A percentile compares a stretch with the other conserved stretches of the same genome.
phyloP scores from a whole-genome alignment of 37 sponge, comb jelly and placozoan species.

The Cladorhizidae sp. region DNA sequence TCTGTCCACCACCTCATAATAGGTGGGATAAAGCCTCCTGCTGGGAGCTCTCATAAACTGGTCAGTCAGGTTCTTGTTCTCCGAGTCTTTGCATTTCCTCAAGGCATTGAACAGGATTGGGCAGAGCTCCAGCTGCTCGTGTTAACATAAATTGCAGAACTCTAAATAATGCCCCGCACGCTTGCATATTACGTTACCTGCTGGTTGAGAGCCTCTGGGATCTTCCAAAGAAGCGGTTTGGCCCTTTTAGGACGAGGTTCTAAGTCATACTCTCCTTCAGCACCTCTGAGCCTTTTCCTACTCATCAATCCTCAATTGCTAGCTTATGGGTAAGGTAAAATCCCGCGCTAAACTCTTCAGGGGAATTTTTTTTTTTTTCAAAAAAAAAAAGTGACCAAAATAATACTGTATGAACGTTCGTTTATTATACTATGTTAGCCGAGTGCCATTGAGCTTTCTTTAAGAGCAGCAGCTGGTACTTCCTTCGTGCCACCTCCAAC shows the following conservation, averaged over 20 bases:
- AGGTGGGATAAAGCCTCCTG: slow-evolving; percentile 39
- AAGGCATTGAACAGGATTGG: slow-evolving; percentile 40
- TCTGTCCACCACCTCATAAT: slow-evolving; percentile 49
- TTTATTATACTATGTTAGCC: too few species aligned
- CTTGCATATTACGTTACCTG: not conserved
- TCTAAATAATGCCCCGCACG: slow-evolving; percentile 20
- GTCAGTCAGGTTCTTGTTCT: slow-evolving; percentile 32
- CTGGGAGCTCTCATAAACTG: slow-evolving; percentile 51
- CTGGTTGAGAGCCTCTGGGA: slow-evolving; percentile 12
- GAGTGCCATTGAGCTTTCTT: too few species aligned
- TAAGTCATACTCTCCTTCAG: not conserved
- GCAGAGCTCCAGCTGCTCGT: slow-evolving; percentile 38
- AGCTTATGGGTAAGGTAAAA: too few species aligned
- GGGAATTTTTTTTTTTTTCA: too few species aligned
- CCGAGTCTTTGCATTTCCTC: slow-evolving; percentile 42
- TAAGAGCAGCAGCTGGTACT: slow-evolving; percentile 15
- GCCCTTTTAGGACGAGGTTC: not conserved
- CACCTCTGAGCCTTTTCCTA: slow-evolving; percentile 26
- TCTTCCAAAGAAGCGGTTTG: not conserved
- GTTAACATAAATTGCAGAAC: not conserved
- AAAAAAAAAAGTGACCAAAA: too few species aligned
- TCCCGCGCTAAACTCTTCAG: too few species aligned
- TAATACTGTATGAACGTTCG: too few species aligned
- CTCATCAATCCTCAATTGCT: slow-evolving; percentile 2
- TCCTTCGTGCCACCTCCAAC: slow-evolving; percentile 22